A percentile compares a stretch with the other conserved stretches of the same genome.
These are phyloP conservation scores for Acrobasis repandana DNA, from an alignment of 2,888 invertebrate genomes.

Conservation along the genomic window DNA sequence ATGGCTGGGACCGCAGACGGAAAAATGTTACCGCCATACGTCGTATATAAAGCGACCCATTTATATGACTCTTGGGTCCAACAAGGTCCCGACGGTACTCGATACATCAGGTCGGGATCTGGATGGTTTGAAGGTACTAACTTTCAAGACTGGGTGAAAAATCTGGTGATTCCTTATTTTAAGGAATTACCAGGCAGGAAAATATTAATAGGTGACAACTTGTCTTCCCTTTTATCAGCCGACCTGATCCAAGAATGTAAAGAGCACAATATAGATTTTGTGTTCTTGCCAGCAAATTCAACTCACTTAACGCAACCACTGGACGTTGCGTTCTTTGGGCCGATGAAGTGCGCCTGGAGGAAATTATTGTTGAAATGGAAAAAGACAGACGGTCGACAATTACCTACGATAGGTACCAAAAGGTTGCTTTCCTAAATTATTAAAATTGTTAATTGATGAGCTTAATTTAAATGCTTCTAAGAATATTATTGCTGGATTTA, in stretches of 20 bases:
- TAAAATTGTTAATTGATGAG: constrained; percentile 22
- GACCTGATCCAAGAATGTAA: constrained; percentile 43
- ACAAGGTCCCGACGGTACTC: constrained; percentile 45
- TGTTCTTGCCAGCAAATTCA: constrained; percentile 44
- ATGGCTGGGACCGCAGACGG: not conserved
- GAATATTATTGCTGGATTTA: constrained; percentile 25
- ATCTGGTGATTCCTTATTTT: constrained; percentile 31
- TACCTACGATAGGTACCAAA: constrained; percentile 30
- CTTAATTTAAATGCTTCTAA: not conserved
- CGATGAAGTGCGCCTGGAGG: constrained; percentile 42
- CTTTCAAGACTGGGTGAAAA: constrained; percentile 49
- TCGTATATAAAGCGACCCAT: constrained; percentile 55
- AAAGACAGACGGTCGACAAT: constrained; percentile 30
- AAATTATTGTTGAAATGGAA: constrained; percentile 33
- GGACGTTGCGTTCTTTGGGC: constrained; percentile 43
- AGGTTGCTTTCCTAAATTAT: constrained; percentile 30
- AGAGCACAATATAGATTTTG: constrained; percentile 46
- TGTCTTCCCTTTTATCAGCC: constrained; percentile 44
- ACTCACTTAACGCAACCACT: constrained; percentile 18
- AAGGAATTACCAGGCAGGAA: constrained; percentile 38
- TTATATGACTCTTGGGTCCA: constrained; percentile 50
- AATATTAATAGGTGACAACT: constrained; percentile 51
- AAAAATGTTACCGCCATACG: constrained; percentile 34
- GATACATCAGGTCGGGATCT: constrained; percentile 48
- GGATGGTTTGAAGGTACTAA: constrained; percentile 50